phyloP scores from a whole-genome alignment of 2,888 invertebrate species.

The Leptinotarsa rubiginosa region DNA sequence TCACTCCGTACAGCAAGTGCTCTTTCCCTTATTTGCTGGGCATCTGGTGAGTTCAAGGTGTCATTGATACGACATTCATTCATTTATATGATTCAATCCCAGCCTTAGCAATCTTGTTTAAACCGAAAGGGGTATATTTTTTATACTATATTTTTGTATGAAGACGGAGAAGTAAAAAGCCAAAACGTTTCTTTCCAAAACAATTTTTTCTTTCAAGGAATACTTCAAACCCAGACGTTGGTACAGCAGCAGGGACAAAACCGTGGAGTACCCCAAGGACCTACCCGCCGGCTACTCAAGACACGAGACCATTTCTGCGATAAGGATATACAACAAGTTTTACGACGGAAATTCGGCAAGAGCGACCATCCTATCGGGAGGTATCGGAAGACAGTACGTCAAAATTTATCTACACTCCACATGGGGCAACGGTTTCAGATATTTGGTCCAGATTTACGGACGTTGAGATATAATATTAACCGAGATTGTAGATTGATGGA shows the following conservation, averaged over 20 bases:
- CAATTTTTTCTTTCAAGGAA: conserved; percentile 48
- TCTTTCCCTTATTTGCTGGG: too few species aligned
- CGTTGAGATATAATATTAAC: conserved; percentile 40
- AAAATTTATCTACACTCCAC: conserved; percentile 56
- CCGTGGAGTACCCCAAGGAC: conserved; percentile 58
- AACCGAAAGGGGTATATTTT: too few species aligned
- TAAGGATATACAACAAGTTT: conserved; percentile 59
- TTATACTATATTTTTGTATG: too few species aligned
- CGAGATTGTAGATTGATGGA: neutral
- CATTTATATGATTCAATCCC: too few species aligned
- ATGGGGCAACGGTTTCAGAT: conserved; percentile 57
- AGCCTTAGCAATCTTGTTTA: too few species aligned
- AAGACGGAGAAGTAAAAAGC: neutral
- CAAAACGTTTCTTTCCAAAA: neutral
- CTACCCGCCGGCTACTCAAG: conserved; percentile 56
- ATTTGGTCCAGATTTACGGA: conserved; percentile 59
- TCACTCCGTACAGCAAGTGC: too few species aligned
- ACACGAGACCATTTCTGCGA: conserved; percentile 59
- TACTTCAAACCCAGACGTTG: conserved; percentile 56
- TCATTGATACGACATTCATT: too few species aligned
- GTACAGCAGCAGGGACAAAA: conserved; percentile 56
- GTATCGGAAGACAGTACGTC: conserved; percentile 57
- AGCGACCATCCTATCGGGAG: conserved; percentile 56
- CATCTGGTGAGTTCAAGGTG: too few species aligned
- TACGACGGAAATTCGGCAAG: conserved; percentile 58